Evolutionary conservation across 2,113 vertebrate genomes (phyloP), one percentile per base, ranked within the genome.

Genomic region (Eptesicus fuscus): DNA sequence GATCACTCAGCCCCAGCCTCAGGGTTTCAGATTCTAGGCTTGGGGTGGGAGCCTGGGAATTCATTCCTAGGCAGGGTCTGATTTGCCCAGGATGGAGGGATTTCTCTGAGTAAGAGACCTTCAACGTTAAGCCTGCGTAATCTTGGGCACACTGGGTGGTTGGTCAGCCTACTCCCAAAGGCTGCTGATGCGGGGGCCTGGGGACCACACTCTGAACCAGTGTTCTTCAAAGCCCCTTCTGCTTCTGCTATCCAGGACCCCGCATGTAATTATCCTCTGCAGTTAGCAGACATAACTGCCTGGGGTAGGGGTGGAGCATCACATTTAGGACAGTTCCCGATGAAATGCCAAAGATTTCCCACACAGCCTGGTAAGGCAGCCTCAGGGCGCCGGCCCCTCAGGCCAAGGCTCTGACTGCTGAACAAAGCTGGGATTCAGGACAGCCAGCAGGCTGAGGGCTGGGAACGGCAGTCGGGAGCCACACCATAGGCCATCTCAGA

Each of bases 391-490:
- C 30, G 30, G 23, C 18, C 37, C 32, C 40, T 79, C 59, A 30
- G 78, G 69, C 40, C 25, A 6, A 12, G 8, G 67, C 35, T 63
- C 88, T 65, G 82, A 25, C 28, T 2, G 20, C 14, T 53, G 83
- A 82, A 89, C 90, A 93, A 89, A 94, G 90, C 67, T 37, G 63
- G 82, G 30, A 67, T 89, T 86, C 90, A 89, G 84, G 35, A 14
- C 49, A 30, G 67, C 84, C 30, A 32, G 40, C 37, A 49, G n/a
- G 79, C 73, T 56, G 0, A 28, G 70, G 47, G 18, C 18, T 9
- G 59, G 28, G 9, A 11, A 49, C 37, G 25, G 35, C 96, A 28
- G 44, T 49, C 9, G 53, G 44, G 53, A 65, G 6, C 17, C 44
- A 30, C 0, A 2, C 51, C 18, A 42, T 0, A 18, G 71, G 61